Evolutionary conservation across 2,113 vertebrate species (phyloP).

Genomic region (Tragelaphus buxtoni): DNA sequence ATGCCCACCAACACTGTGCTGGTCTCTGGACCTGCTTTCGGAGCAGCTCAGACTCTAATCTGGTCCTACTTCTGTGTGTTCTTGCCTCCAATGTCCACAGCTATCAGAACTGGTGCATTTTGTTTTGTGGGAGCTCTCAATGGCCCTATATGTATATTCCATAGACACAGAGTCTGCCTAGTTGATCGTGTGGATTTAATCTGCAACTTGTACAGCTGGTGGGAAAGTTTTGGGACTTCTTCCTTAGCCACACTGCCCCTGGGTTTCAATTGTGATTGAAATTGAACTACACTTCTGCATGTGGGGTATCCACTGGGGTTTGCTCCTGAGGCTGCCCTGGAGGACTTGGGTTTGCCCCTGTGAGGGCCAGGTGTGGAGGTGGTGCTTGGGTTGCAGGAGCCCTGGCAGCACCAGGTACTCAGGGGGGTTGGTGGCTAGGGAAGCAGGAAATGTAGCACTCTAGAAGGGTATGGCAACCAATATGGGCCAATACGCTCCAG

Average conservation of each 20-base stretch:
- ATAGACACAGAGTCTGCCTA: not conserved
- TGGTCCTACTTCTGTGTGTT: not conserved
- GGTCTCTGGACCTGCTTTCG: not conserved
- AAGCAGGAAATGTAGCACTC: not conserved
- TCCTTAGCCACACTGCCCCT: not conserved
- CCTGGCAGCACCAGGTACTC: not conserved
- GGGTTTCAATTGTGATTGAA: not conserved
- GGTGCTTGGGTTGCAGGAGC: not conserved
- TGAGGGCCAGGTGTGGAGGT: not conserved
- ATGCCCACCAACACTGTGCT: not conserved
- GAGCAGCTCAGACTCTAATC: not conserved
- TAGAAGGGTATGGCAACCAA: not conserved
- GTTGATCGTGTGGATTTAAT: not conserved
- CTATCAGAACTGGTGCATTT: not conserved
- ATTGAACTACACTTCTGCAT: not conserved
- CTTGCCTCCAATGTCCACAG: not conserved
- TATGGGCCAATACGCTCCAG: fast-evolving
- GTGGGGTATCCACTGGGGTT: not conserved
- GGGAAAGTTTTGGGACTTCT: not conserved
- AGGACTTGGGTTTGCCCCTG: not conserved
- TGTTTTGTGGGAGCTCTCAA: not conserved
- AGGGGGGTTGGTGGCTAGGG: not conserved
- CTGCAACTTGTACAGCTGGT: not conserved
- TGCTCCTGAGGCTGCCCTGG: not conserved
- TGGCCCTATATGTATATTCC: not conserved